Percentiles rank a stretch among this genome's conserved stretches.
phyloP scores from a whole-genome alignment of 92 coral and sea anemone species.

The Heteractis magnifica region DNA sequence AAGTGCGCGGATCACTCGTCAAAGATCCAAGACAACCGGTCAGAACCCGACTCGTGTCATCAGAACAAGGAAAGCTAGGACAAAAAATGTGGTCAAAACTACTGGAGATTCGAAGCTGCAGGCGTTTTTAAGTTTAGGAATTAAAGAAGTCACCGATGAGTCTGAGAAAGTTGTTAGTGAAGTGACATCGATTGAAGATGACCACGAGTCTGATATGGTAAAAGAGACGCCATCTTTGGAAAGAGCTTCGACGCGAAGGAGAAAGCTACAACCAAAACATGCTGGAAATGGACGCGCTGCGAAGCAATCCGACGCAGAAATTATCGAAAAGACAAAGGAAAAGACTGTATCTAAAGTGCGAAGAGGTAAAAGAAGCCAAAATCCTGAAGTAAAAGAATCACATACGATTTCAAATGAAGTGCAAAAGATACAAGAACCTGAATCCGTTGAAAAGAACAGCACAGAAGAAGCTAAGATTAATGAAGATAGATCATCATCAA shows the following conservation, averaged over 20 bases:
- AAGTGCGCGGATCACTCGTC: constrained; percentile 28
- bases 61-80: constrained; percentile 24
- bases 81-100: constrained; percentile 23
- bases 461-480: background rate
- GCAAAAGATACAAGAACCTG: constrained; percentile 13
- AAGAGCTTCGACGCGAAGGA: constrained; percentile 42
- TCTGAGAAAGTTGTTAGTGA: constrained; percentile 43
- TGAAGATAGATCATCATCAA: background rate
- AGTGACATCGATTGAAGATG: constrained; percentile 77
- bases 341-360: constrained; percentile 2
- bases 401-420: constrained; percentile 12
- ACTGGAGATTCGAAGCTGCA: constrained; percentile 22
- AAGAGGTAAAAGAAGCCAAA: background rate
- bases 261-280: constrained; percentile 30
- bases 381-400: background rate
- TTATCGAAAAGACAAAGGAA: background rate
- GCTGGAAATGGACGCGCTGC: background rate
- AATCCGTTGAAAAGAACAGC: constrained; percentile 6
- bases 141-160: constrained; percentile 26
- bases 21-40: constrained; percentile 32
- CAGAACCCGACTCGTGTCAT: constrained; percentile 8
- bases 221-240: constrained; percentile 37
- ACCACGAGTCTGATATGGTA: constrained; percentile 62
- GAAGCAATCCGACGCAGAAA: background rate
- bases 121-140: constrained; percentile 35